Evolutionary conservation across 2,113 vertebrate species (phyloP), one percentile per base, ranked within the genome.

Genomic region (Phylloscopus trochiloides): DNA sequence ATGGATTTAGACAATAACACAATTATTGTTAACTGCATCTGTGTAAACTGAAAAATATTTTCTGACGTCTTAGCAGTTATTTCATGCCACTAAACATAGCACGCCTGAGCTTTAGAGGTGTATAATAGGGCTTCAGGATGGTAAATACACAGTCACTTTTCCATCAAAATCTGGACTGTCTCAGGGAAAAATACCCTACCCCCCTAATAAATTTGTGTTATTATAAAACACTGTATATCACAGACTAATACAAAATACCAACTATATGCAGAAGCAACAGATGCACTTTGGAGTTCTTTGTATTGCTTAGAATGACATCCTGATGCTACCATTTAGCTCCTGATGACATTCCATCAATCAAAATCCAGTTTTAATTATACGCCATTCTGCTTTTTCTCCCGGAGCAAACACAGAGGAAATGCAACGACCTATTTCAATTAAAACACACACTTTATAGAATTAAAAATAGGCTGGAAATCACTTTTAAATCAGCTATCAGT

Each of bases 401-500:
- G 1, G 15, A 94, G 34, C 51, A 77, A 88, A 94, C 34, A 59
- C 43, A 80, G 47, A 89, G 54, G 43, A 59, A 70, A 86, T 2
- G 5, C 79, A 84, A 73, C 0, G 0, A 88, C 54, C 32, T 77
- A 57, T 65, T 84, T 89, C 93, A 96, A 96, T 90, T 90, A 95
- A 88, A 92, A 94, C 9, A 51, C 54, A 42, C 31, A 81, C 52
- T 97, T 91, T 32, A 32, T 38, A 77, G 92, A 90, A 96, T 92
- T 71, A 92, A 94, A 97, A 97, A 96, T 66, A 62, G 76, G 63
- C 59, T 75, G 91, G 40, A 50, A 94, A 97, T 97, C 88, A 80
- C 65, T 92, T 96, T 96, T 94, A 97, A 97, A 95, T 96, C 97
- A 95, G 94, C 92, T 83, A 94, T 57, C 81, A 93, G 95, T 74